These are phyloP conservation scores for Leptinotarsa rubiginosa DNA, from an alignment of 2,888 invertebrate genomes.

Conservation along the genomic window DNA sequence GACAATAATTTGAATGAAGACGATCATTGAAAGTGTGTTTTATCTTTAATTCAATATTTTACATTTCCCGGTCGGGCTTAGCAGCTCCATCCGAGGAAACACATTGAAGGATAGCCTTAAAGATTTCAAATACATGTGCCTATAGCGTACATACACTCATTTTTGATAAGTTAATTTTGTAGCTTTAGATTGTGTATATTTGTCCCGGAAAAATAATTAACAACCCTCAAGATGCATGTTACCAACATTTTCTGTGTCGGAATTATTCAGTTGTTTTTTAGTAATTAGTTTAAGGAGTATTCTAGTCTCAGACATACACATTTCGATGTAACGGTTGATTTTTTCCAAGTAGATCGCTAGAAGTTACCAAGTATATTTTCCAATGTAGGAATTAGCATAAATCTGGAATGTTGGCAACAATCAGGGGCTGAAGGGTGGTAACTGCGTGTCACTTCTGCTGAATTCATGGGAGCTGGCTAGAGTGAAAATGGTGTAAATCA, in stretches of 20 bases:
- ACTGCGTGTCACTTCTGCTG: neutral
- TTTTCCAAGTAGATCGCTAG: too few relatives aligned
- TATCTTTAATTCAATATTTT: slow-evolving; percentile 1
- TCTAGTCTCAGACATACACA: slow-evolving; percentile 8
- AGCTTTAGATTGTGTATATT: neutral
- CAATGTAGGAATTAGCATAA: neutral
- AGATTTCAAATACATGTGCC: slow-evolving; percentile 39
- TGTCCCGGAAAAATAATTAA: neutral
- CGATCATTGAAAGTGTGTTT: slow-evolving; percentile 37
- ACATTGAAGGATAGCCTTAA: slow-evolving; percentile 36
- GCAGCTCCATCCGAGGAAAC: slow-evolving; percentile 29
- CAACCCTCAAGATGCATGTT: neutral
- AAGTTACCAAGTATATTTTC: too few relatives aligned
- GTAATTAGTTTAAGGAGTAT: slow-evolving; percentile 4
- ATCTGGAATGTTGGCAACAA: slow-evolving; percentile 9
- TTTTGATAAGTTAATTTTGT: slow-evolving; percentile 24
- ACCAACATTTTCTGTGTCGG: slow-evolving; percentile 6
- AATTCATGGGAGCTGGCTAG: neutral
- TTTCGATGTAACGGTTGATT: neutral
- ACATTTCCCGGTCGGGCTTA: slow-evolving; percentile 32
- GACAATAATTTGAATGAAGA: slow-evolving; percentile 52
- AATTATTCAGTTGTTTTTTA: neutral
- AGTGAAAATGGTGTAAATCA: too few relatives aligned
- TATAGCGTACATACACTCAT: slow-evolving; percentile 32
- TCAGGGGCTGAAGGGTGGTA: neutral